phyloP scores from a whole-genome alignment of 2,113 vertebrate genomes.

The Benitochromis conjunctus region DNA sequence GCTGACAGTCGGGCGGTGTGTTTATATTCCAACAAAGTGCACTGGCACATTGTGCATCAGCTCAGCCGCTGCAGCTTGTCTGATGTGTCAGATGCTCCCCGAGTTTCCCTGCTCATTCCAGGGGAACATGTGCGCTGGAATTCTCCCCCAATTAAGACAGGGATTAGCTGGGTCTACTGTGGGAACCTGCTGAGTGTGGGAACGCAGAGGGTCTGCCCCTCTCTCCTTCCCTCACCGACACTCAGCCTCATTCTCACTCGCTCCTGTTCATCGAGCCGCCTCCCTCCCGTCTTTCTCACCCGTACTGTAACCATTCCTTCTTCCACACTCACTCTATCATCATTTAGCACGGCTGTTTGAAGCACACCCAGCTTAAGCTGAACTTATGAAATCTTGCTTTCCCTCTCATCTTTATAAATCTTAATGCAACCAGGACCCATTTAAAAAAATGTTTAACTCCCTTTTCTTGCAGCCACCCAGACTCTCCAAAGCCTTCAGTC shows the following conservation, averaged over 20 bases:
- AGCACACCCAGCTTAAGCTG: background rate
- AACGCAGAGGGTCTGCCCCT: constrained; percentile 58
- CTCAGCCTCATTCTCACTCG: constrained; percentile 68
- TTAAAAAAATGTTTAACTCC: background rate
- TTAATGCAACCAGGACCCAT: constrained; percentile 1
- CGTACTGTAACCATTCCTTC: constrained; percentile 46
- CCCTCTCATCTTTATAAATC: constrained; percentile 23
- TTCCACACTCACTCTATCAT: background rate
- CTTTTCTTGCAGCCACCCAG: constrained; percentile 37
- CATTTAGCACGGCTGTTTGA: background rate
- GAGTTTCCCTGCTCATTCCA: constrained; percentile 50
- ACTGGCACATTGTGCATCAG: constrained; percentile 40
- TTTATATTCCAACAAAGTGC: constrained; percentile 56
- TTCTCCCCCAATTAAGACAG: constrained; percentile 80
- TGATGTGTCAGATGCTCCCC: constrained; percentile 41
- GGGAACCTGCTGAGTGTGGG: constrained; percentile 77
- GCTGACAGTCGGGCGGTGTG: constrained; percentile 52
- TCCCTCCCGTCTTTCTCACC: constrained; percentile 56
- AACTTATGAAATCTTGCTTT: background rate
- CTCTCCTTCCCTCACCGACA: constrained; percentile 52
- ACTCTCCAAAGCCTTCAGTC: constrained; percentile 57
- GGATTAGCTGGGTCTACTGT: constrained; percentile 77
- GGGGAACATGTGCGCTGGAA: constrained; percentile 74
- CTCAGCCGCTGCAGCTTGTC: constrained; percentile 46
- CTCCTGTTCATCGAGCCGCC: constrained; percentile 38